Evolutionary conservation across 2,797 vertebrate species (phyloP).

Genomic region (Sardinella longiceps): DNA sequence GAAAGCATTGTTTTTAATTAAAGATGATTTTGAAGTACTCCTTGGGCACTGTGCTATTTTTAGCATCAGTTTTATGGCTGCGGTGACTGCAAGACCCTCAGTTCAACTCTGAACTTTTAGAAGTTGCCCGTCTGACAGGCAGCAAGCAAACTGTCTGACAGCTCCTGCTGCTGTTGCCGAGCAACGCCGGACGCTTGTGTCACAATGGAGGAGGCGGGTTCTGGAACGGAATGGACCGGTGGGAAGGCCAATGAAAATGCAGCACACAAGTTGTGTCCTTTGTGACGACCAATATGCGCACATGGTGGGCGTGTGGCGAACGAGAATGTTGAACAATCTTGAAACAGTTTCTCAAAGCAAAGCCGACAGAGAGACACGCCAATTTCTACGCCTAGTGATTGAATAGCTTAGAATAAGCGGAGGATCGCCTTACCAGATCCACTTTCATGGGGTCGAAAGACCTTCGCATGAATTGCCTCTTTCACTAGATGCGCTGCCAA

Average conservation of each 20-base stretch:
- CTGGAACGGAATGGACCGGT: slow-evolving; percentile 25
- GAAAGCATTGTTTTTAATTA: not conserved
- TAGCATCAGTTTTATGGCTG: not conserved
- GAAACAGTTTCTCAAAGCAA: slow-evolving; percentile 38
- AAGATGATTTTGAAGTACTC: not conserved
- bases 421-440: not conserved
- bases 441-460: not conserved
- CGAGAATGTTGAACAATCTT: slow-evolving; percentile 36
- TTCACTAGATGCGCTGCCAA: not conserved
- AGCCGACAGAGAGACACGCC: slow-evolving; percentile 35
- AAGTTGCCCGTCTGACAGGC: slow-evolving; percentile 22
- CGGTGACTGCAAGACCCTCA: not conserved
- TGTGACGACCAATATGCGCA: slow-evolving; percentile 40
- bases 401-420: not conserved
- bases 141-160: not conserved
- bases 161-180: slow-evolving; percentile 40
- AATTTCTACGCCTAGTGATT: slow-evolving; percentile 25
- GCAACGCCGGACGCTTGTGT: slow-evolving; percentile 52
- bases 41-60: not conserved
- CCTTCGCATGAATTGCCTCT: not conserved
- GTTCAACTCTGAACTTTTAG: slow-evolving; percentile 13
- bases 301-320: slow-evolving; percentile 37
- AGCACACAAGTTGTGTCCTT: not conserved
- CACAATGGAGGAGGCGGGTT: slow-evolving; percentile 26
- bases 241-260: slow-evolving; percentile 38